phyloP scores from a whole-genome alignment of 2,888 invertebrate species.

The Cactoblastis cactorum region DNA sequence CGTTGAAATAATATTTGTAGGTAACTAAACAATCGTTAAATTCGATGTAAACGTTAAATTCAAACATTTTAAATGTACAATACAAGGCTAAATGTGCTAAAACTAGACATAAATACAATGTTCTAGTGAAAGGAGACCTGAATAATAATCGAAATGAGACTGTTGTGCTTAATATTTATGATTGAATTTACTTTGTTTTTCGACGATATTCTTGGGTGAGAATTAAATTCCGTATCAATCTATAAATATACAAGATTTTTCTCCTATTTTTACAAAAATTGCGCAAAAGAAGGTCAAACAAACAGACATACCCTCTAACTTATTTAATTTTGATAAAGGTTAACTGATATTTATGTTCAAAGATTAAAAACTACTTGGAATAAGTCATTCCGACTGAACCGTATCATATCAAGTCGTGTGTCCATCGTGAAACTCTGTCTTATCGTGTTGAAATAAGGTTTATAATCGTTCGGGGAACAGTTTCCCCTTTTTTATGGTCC shows the following conservation, averaged over 20 bases:
- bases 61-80: background rate
- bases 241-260: background rate
- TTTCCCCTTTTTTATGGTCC: constrained; percentile 41
- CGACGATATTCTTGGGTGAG: background rate
- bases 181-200: background rate
- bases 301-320: background rate
- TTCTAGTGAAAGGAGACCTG: constrained; percentile 4
- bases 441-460: constrained; percentile 1
- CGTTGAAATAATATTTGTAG: too few relatives aligned
- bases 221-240: too few relatives aligned
- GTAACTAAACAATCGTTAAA: background rate
- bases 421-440: background rate
- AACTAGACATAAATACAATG: background rate
- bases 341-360: background rate
- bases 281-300: background rate
- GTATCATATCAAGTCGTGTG: background rate
- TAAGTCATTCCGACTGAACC: constrained; percentile 5
- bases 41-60: background rate
- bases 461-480: constrained; percentile 26
- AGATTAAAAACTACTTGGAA: constrained; percentile 9
- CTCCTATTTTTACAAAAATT: background rate
- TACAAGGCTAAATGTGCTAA: constrained; percentile 1
- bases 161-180: background rate
- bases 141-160: background rate
- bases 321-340: constrained; percentile 2